phyloP scores from a whole-genome alignment of 2,888 invertebrate species.

The Tetheella fluctuosa region DNA sequence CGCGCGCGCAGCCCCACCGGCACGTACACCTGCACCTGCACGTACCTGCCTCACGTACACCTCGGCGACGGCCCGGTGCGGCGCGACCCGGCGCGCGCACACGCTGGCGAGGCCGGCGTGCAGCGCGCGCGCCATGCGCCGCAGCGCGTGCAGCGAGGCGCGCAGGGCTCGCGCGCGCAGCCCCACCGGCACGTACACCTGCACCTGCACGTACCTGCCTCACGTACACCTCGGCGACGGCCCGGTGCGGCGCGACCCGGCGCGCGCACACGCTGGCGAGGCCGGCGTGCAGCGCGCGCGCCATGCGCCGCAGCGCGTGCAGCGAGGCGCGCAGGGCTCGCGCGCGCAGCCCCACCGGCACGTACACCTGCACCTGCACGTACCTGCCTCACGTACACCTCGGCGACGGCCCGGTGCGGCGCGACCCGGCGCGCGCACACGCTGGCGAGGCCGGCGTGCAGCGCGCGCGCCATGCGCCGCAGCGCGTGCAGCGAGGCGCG shows the following conservation, averaged over 20 bases:
- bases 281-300: conserved; percentile 92
- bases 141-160: no score
- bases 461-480: conserved; percentile 93
- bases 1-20: no score
- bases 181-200: no score
- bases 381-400: conserved; percentile 99
- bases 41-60: conserved; percentile 93
- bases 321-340: no score
- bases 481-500: conserved; percentile 93
- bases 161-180: no score
- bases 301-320: conserved; percentile 96
- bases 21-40: no score
- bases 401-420: conserved; percentile 94
- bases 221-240: conserved; percentile 98
- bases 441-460: conserved; percentile 88
- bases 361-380: no score
- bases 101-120: conserved; percentile 87
- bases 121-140: conserved; percentile 94
- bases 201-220: no score
- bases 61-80: conserved; percentile 90
- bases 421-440: conserved; percentile 61
- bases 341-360: no score
- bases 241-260: conserved; percentile 85
- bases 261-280: conserved; percentile 61
- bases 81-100: conserved; percentile 61